Evolutionary conservation across 2,113 vertebrate genomes (phyloP).

Genomic region (human (Homo sapiens)): GRCh38 chr1:74778501-74779000

Average conservation of each 20-base stretch:
- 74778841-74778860: neutral
- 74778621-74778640: neutral
- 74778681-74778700: conserved; percentile 11
- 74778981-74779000: neutral
- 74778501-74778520: conserved; percentile 91
- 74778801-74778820: neutral
- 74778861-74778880: conserved; percentile 11
- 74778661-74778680: conserved; percentile 58
- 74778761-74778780: neutral
- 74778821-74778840: neutral
- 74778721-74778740: conserved; percentile 51
- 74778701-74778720: conserved; percentile 26
- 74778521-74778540: conserved; percentile 89
- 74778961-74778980: neutral
- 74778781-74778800: neutral
- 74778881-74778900: neutral
- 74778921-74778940: neutral
- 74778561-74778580: conserved; percentile 77
- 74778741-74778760: neutral
- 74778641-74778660: conserved; percentile 51
- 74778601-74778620: conserved; percentile 50
- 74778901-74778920: neutral
- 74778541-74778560: conserved; percentile 88
- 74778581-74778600: conserved; percentile 58
- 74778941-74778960: neutral